Evolutionary conservation across 1,140 invertebrate genomes (phyloP).

Genomic region (Globodera rostochiensis): DNA sequence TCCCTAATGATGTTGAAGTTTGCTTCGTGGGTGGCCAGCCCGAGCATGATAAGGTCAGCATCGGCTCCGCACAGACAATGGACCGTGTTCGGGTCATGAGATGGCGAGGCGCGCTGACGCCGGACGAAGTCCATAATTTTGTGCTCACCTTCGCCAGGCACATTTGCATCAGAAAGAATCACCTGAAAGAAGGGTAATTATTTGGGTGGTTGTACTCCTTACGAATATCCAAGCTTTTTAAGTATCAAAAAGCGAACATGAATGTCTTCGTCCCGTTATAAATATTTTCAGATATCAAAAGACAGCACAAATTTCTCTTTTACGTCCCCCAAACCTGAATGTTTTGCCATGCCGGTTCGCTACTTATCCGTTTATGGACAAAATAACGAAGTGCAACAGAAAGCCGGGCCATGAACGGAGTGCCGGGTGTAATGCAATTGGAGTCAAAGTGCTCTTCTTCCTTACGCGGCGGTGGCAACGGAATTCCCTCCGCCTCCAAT

Average conservation of each 20-base stretch:
- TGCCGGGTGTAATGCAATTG: constrained; percentile 98
- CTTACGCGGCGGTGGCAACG: constrained; percentile 84
- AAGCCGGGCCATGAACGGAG: constrained; percentile 93
- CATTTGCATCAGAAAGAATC: constrained; percentile 96
- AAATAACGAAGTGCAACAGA: constrained; percentile 94
- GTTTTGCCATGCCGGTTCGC: constrained; percentile 89
- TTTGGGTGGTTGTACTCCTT: too few relatives aligned
- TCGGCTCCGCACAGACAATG: constrained; percentile 98
- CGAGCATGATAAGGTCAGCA: constrained; percentile 96
- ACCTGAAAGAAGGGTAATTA: constrained; percentile 67
- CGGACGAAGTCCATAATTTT: constrained; percentile 99
- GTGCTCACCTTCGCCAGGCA: constrained; percentile 96
- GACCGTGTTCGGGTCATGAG: constrained; percentile 95
- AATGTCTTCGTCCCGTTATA: too few relatives aligned
- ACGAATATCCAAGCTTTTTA: too few relatives aligned
- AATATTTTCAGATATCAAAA: too few relatives aligned
- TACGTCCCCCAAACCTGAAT: constrained; percentile 74
- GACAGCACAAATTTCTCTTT: too few relatives aligned
- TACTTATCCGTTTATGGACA: constrained; percentile 89
- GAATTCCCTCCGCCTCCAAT: constrained; percentile 76
- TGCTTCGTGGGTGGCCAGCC: constrained; percentile 95
- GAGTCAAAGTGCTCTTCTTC: constrained; percentile 93
- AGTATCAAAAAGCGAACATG: too few relatives aligned
- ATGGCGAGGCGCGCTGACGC: constrained; percentile 82
- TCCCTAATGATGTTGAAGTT: constrained; percentile 90